Evolutionary conservation across 2,113 vertebrate genomes (phyloP), one percentile per base, ranked within the genome.

Genomic region (Zootoca vivipara): DNA sequence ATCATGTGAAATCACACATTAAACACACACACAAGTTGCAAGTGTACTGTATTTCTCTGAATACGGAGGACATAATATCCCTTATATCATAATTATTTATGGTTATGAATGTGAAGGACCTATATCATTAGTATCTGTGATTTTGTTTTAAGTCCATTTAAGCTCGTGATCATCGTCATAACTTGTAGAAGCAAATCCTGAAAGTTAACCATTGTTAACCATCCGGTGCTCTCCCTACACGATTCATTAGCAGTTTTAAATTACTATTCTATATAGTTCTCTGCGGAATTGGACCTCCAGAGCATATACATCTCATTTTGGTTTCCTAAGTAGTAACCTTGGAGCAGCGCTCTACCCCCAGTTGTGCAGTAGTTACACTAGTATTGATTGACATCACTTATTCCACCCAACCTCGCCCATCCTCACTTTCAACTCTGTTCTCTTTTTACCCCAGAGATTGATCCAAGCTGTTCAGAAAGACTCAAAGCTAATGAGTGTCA

Each of bases 381-480:
- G 77, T 22, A 1, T 20, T 74, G 64, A 81, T 90, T 89, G 72
- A 83, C n/a, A 52, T 0, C 1, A 69, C 46, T 85, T 91, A 70
- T 79, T 83, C 52, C 70, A 86, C n/a, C 12, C 70, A 91, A 26
- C 0, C 85, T 86, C 30, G 30, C 85, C 1, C 26, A 84, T 78
- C 38, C 81, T 83, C 24, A 38, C 58, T 35, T 72, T 52, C 73
- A 40, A 87, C 90, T 91, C 70, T 64, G 38, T 89, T 83, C 69
- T 69, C 86, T 94, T 70, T 92, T 87, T 95, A 91, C 84, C 89
- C 70, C n/a, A 92, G 87, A 92, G 26, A 79, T 86, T 84, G 69
- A 70, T 93, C 83, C 40, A 86, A 87, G 28, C 52, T 93, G 86
- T 79, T 89, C 75, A 64, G 72, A 86, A 87, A 94, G 80, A 46